Conservation (phyloP, 2,888 invertebrate species). For the Loripinus fragilis region DNA sequence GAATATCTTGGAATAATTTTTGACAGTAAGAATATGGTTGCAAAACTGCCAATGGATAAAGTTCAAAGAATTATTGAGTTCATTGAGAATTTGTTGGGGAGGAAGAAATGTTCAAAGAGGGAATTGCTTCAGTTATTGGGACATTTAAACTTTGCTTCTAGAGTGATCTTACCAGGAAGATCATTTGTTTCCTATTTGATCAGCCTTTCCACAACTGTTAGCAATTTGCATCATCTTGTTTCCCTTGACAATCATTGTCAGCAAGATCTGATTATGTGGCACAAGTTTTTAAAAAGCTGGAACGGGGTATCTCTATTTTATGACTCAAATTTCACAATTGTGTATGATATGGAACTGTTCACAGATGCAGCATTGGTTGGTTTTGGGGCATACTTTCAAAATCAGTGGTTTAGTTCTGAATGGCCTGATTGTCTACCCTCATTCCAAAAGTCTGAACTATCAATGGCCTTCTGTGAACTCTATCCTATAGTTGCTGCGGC, state of each 20-base stretch:
- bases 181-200: slow-evolving; percentile 31
- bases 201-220: not conserved
- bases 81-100: slow-evolving; percentile 13
- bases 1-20: no score
- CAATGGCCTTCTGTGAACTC: not conserved
- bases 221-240: not conserved
- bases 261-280: not conserved
- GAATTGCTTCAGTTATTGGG: no score
- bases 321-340: no score
- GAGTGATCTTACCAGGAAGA: no score
- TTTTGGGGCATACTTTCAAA: not conserved
- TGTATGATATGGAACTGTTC: no score
- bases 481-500: no score
- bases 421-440: not conserved
- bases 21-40: no score
- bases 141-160: no score
- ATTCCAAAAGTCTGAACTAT: not conserved
- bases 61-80: slow-evolving; percentile 24
- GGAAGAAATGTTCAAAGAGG: slow-evolving; percentile 21
- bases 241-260: not conserved
- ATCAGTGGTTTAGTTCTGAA: not conserved
- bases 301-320: not conserved
- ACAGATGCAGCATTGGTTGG: no score
- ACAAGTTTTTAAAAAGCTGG: not conserved
- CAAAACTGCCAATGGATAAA: slow-evolving; percentile 38